phyloP scores from a whole-genome alignment of 2,113 vertebrate genomes.

The Gnathonemus longibarbis region DNA sequence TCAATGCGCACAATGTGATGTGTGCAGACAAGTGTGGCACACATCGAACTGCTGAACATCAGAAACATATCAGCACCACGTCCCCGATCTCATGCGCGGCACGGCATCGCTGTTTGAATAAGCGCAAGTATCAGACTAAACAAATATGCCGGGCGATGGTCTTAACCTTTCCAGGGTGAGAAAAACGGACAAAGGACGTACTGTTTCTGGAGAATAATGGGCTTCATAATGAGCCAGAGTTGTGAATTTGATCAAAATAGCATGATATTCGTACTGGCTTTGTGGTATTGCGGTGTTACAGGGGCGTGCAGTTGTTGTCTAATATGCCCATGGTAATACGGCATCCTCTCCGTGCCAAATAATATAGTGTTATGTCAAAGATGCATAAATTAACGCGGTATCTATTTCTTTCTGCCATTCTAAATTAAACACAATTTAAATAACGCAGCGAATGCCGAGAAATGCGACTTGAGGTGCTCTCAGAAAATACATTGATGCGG shows the following conservation, averaged over 20 bases:
- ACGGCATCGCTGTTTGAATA: slow-evolving; percentile 3
- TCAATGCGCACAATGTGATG: no score
- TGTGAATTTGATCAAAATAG: neutral
- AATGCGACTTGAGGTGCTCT: neutral
- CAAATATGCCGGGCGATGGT: neutral
- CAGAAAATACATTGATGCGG: neutral
- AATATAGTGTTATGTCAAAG: neutral
- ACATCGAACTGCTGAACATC: neutral
- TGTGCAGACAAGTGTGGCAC: neutral
- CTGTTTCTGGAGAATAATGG: neutral
- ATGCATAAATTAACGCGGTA: neutral
- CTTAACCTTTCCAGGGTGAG: neutral
- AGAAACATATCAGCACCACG: neutral
- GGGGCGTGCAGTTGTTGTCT: neutral
- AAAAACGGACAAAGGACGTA: neutral
- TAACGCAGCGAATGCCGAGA: neutral
- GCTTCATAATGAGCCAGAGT: neutral
- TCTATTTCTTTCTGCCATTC: neutral
- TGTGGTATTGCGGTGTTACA: neutral
- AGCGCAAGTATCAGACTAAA: neutral
- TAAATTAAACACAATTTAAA: neutral
- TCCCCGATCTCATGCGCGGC: neutral
- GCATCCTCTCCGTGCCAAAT: neutral
- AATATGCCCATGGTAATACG: neutral
- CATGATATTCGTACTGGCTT: neutral